Evolutionary conservation across 2,888 invertebrate genomes (phyloP).

Genomic region (Tuta absoluta): DNA sequence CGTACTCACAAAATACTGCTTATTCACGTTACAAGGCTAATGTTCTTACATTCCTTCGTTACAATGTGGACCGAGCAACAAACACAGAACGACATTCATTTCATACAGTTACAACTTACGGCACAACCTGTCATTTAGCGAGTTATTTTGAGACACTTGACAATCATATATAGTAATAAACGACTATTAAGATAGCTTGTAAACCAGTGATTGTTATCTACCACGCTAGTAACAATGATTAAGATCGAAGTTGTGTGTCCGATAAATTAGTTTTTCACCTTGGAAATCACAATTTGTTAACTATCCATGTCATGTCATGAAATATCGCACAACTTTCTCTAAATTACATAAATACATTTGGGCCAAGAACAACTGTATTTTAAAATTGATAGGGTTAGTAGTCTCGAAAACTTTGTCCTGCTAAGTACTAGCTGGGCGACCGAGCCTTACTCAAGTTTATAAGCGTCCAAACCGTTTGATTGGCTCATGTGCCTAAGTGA

Average conservation of each 20-base stretch:
- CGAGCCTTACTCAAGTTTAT: too few species aligned
- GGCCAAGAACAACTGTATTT: neutral
- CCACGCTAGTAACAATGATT: conserved; percentile 11
- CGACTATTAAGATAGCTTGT: conserved; percentile 13
- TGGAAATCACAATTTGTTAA: conserved; percentile 11
- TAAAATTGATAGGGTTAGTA: too few species aligned
- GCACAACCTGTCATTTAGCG: conserved; percentile 1
- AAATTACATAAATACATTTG: neutral
- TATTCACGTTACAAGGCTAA: conserved; percentile 19
- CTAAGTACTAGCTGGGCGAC: too few species aligned
- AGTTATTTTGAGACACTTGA: conserved; percentile 5
- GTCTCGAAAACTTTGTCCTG: too few species aligned
- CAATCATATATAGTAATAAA: conserved; percentile 6
- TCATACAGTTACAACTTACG: conserved; percentile 7
- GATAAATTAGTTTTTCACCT: conserved; percentile 16
- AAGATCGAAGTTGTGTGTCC: conserved; percentile 14
- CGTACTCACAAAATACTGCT: conserved; percentile 17
- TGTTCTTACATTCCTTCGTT: conserved; percentile 15
- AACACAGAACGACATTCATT: conserved; percentile 8
- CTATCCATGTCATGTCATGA: conserved; percentile 14
- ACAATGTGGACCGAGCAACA: conserved; percentile 10
- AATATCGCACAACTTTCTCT: conserved; percentile 11
- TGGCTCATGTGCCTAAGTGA: too few species aligned
- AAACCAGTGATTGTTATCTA: conserved; percentile 5
- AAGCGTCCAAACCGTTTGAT: too few species aligned